Conservation (phyloP, 2,888 invertebrate genomes). For the Limnephilus marmoratus region DNA sequence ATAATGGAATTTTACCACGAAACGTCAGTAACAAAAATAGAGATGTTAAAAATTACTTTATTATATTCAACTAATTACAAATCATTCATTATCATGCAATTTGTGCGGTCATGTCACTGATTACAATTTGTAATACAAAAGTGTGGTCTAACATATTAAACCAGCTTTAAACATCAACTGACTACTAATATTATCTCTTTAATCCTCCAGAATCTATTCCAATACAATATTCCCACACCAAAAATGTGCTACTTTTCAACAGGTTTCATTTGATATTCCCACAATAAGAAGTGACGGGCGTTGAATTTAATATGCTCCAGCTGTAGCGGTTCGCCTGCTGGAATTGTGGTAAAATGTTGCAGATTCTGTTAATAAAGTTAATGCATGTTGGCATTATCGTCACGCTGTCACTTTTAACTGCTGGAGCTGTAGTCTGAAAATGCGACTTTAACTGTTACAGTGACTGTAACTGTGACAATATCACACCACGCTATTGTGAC, state of each 20-base stretch:
- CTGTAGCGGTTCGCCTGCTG: background rate
- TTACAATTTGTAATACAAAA: background rate
- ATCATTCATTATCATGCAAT: background rate
- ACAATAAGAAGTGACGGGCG: background rate
- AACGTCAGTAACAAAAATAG: too few relatives aligned
- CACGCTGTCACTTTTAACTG: background rate
- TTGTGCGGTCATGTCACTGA: background rate
- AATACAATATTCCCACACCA: background rate
- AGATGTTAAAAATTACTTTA: background rate
- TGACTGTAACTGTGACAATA: background rate
- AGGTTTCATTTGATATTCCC: background rate
- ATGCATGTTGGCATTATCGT: background rate
- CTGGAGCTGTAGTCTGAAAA: background rate
- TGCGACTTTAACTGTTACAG: background rate
- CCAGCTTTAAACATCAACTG: background rate
- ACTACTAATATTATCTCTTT: background rate
- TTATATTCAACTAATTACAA: too few relatives aligned
- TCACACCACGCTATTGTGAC: background rate
- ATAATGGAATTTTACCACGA: too few relatives aligned
- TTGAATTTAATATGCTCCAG: background rate
- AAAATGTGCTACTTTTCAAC: background rate
- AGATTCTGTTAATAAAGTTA: background rate
- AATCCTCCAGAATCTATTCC: background rate
- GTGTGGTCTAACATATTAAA: background rate
- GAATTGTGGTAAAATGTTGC: background rate